Percentiles rank a stretch among this genome's conserved stretches.
Conservation (phyloP, 2,888 invertebrate species). For the Gisinianus flammeolus region DNA sequence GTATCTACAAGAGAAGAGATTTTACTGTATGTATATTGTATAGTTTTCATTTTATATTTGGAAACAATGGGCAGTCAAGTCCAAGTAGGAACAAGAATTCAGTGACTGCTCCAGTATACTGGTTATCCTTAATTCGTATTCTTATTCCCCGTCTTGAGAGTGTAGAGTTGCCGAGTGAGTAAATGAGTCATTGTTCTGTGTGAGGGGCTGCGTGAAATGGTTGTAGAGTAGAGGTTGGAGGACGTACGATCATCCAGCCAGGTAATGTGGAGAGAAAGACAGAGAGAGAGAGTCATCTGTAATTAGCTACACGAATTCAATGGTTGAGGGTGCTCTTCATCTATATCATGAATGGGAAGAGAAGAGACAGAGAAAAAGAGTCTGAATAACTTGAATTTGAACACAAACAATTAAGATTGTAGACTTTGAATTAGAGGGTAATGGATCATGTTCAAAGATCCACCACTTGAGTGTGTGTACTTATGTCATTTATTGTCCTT, state of each 20-base stretch:
- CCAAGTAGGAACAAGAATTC: slow-evolving; percentile 13
- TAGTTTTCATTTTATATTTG: background rate
- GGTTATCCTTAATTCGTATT: background rate
- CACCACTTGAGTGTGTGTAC: no score
- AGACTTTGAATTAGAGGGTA: slow-evolving; percentile 9
- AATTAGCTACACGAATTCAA: slow-evolving; percentile 15
- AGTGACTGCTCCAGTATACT: slow-evolving; percentile 19
- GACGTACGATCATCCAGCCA: slow-evolving; percentile 1
- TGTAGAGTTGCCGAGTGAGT: background rate
- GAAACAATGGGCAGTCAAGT: background rate
- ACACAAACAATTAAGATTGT: slow-evolving; percentile 15
- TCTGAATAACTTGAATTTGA: background rate
- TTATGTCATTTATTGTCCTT: no score
- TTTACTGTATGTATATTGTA: background rate
- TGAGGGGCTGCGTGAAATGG: slow-evolving; percentile 21
- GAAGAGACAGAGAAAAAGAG: background rate
- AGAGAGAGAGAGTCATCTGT: slow-evolving; percentile 19
- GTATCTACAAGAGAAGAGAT: background rate
- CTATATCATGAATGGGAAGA: background rate
- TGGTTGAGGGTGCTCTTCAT: background rate
- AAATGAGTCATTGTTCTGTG: slow-evolving; percentile 35
- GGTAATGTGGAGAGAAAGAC: background rate
- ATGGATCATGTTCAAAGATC: slow-evolving; percentile 15
- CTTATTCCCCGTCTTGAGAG: background rate
- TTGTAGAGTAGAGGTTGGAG: background rate